Evolutionary conservation across 2,113 vertebrate genomes (phyloP).

Genomic region (Oxyruncus cristatus): DNA sequence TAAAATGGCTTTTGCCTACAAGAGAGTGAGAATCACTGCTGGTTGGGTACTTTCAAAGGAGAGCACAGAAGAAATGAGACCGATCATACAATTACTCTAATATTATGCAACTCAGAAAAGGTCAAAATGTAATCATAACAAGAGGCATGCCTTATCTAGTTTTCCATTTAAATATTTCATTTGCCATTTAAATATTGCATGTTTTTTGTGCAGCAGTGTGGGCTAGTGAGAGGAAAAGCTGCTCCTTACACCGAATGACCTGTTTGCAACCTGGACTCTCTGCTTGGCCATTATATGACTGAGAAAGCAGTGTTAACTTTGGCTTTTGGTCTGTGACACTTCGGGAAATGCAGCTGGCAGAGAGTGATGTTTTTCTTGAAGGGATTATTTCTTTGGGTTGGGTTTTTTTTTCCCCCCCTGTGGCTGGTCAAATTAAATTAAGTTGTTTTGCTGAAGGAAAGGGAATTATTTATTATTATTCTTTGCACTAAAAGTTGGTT

Average conservation of each 20-base stretch:
- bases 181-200: slow-evolving; percentile 34
- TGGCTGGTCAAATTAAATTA: slow-evolving; percentile 52
- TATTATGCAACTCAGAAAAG: slow-evolving; percentile 51
- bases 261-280: background rate
- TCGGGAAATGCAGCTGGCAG: slow-evolving; percentile 26
- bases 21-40: background rate
- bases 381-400: slow-evolving; percentile 31
- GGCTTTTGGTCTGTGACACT: background rate
- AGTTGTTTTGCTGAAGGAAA: slow-evolving; percentile 47
- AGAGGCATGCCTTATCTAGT: slow-evolving; percentile 2
- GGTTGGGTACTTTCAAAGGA: background rate
- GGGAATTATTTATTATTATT: slow-evolving; percentile 34
- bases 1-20: background rate
- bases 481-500: slow-evolving; percentile 13
- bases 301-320: slow-evolving; percentile 16
- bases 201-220: background rate
- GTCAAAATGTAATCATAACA: slow-evolving; percentile 40
- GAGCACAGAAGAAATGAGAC: background rate
- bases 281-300: background rate
- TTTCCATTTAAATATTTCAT: slow-evolving; percentile 38
- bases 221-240: background rate
- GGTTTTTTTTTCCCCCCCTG: background rate
- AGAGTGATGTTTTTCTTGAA: slow-evolving; percentile 51
- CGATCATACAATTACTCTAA: slow-evolving; percentile 16
- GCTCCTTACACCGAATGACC: background rate